These are phyloP conservation scores for Rhinella marina DNA, from an alignment of 2,797 vertebrate species.

Conservation along the genomic window DNA sequence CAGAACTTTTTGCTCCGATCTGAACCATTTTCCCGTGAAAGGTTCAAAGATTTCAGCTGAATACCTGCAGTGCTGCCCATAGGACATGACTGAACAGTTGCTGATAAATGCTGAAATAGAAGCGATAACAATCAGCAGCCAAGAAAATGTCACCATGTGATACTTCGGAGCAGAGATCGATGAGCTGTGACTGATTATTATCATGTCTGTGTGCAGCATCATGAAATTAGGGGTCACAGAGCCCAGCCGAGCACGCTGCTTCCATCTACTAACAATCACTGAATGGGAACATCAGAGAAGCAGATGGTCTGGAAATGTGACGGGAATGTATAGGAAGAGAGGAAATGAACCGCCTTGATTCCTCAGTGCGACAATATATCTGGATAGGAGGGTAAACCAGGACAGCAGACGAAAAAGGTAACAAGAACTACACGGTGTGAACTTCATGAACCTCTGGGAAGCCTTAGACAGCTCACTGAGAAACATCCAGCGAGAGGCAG, in stretches of 20 bases:
- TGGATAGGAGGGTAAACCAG: constrained; percentile 12
- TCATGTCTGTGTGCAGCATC: neutral
- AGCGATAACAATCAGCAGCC: neutral
- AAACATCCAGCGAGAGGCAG: neutral
- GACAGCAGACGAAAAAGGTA: constrained; percentile 7
- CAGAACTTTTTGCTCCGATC: neutral
- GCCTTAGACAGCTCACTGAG: neutral
- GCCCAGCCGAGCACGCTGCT: neutral
- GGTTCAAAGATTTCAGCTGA: neutral
- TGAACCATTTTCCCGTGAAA: neutral
- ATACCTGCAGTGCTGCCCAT: neutral
- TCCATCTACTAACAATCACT: neutral
- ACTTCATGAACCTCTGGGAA: neutral
- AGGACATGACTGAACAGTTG: neutral
- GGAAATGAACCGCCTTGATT: constrained; percentile 12
- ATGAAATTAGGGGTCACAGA: neutral
- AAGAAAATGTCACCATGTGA: neutral
- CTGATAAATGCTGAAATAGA: neutral
- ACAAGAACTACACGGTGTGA: neutral
- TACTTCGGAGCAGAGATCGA: neutral
- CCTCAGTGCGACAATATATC: neutral
- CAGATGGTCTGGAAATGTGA: neutral
- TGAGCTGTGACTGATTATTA: neutral
- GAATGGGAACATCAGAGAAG: neutral
- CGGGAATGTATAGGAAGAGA: neutral